These are phyloP conservation scores for Trogon surrucura DNA, from an alignment of 2,113 vertebrate genomes.

Conservation along the genomic window DNA sequence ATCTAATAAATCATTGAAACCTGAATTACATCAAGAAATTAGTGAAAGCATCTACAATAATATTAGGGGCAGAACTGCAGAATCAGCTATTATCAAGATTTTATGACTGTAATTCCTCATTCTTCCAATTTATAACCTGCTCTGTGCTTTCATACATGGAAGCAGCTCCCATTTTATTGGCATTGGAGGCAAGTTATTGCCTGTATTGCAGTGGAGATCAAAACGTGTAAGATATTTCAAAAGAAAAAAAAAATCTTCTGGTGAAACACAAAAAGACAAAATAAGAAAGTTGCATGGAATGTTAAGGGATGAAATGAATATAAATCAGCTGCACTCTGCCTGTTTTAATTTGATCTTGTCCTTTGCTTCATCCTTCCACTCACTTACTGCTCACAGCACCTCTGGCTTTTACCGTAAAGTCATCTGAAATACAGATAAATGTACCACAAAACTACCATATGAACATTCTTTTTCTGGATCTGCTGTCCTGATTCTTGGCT, in stretches of 20 bases:
- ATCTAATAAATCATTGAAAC: slow-evolving; percentile 10
- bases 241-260: neutral
- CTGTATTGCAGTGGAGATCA: neutral
- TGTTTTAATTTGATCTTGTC: neutral
- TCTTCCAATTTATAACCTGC: slow-evolving; percentile 25
- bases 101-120: neutral
- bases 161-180: neutral
- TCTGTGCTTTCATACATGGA: slow-evolving; percentile 7
- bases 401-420: neutral
- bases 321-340: neutral
- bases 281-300: neutral
- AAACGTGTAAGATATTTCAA: neutral
- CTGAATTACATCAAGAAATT: neutral
- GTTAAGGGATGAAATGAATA: neutral
- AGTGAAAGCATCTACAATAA: neutral
- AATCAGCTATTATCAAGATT: neutral
- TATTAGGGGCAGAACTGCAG: neutral
- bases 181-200: slow-evolving; percentile 17
- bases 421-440: neutral
- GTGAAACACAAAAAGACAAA: neutral
- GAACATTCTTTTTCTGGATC: neutral
- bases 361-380: neutral
- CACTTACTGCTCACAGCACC: neutral
- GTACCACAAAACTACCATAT: neutral
- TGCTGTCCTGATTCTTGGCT: neutral